A percentile compares a stretch with the other conserved stretches of the same genome.
These are phyloP conservation scores for Cheilosia pagana DNA, from an alignment of 2,888 invertebrate species.

Conservation along the genomic window DNA sequence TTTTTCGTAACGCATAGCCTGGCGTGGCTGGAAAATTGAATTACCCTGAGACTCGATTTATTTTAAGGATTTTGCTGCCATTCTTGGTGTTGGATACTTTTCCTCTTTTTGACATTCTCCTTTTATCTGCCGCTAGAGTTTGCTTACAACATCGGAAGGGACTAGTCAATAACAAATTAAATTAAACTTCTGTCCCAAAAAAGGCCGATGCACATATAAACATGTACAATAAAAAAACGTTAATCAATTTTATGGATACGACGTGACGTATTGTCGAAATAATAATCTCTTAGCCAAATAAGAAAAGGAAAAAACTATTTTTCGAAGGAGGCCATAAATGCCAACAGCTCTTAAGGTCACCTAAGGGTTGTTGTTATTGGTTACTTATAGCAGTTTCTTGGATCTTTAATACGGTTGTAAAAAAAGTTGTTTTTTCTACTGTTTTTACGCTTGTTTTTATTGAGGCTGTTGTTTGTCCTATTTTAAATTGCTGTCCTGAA, in stretches of 20 bases:
- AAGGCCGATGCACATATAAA: constrained; percentile 6
- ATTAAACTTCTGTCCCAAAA: constrained; percentile 31
- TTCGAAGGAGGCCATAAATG: constrained; percentile 44
- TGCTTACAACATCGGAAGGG: not conserved
- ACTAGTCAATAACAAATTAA: constrained; percentile 26
- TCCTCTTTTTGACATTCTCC: constrained; percentile 1
- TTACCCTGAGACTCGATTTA: constrained; percentile 55
- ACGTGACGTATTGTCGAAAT: constrained; percentile 59
- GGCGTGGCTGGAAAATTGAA: constrained; percentile 40
- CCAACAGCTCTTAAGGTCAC: constrained; percentile 41
- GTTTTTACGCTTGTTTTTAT: not conserved
- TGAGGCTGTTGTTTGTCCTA: too few relatives aligned
- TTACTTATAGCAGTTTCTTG: constrained; percentile 37
- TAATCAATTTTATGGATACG: constrained; percentile 60
- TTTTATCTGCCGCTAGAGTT: constrained; percentile 17
- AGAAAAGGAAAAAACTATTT: constrained; percentile 41
- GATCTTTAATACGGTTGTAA: constrained; percentile 6
- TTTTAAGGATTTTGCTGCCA: constrained; percentile 43
- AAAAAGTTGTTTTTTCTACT: not conserved
- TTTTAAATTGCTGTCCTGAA: too few relatives aligned
- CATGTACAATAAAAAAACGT: constrained; percentile 24
- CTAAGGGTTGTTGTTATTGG: constrained; percentile 49
- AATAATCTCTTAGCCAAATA: constrained; percentile 31
- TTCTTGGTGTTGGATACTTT: constrained; percentile 22
- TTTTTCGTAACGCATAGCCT: constrained; percentile 20